A percentile compares a stretch with the other conserved stretches of the same genome.
phyloP scores from a whole-genome alignment of 2,113 vertebrate genomes.

The Nothoprocta perdicaria region DNA sequence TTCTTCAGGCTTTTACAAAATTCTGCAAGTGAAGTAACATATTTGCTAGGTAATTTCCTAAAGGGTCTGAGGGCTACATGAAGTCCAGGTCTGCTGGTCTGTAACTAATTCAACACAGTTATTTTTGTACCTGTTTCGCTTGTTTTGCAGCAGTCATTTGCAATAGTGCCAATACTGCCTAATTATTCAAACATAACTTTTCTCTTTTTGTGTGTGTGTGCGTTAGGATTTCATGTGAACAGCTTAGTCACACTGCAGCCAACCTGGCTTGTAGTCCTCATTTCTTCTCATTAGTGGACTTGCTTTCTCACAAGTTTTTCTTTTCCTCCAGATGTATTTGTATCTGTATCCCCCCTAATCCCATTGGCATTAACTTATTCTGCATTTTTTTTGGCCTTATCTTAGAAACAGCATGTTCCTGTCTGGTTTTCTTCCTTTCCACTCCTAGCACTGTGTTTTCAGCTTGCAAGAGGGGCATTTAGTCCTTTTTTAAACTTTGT shows the following conservation, averaged over 20 bases:
- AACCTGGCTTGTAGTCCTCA: background rate
- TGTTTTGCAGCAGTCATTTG: background rate
- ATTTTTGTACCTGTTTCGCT: background rate
- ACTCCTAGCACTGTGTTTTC: constrained; percentile 8
- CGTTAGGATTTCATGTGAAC: background rate
- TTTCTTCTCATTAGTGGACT: background rate
- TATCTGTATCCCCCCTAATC: constrained; percentile 9
- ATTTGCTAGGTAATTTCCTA: background rate
- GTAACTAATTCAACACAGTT: background rate
- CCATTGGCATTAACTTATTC: constrained; percentile 33
- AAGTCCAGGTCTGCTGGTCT: background rate
- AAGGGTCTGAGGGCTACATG: background rate
- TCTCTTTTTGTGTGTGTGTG: background rate
- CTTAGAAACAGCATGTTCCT: constrained; percentile 32
- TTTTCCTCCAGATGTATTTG: constrained; percentile 21
- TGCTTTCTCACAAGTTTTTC: constrained; percentile 17
- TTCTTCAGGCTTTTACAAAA: background rate
- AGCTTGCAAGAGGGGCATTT: background rate
- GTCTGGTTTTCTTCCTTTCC: constrained; percentile 35
- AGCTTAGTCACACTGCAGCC: background rate
- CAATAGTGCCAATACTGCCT: background rate
- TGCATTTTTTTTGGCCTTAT: constrained; percentile 42
- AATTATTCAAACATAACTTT: background rate
- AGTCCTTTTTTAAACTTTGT: background rate
- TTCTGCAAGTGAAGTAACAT: background rate